Evolutionary conservation across 2,888 invertebrate genomes (phyloP), one percentile per base, ranked within the genome.

Genomic region (Xestia rhomboidea): DNA sequence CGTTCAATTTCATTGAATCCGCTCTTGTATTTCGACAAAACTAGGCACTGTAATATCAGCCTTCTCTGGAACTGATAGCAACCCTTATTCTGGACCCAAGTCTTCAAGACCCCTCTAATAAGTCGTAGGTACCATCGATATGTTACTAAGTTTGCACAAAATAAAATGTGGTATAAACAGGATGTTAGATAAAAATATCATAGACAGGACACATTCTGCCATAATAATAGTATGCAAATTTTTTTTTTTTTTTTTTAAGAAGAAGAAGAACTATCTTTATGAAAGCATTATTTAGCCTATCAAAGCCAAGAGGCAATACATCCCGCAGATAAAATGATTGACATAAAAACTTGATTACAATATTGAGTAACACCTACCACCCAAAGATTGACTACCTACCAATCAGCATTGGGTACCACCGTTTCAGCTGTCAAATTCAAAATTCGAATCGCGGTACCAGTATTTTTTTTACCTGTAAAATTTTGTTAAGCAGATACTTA

Each of bases 391-490:
- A 76, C 64, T 75, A 64, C 62, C 13, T 51, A 70, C 57, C 68
- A 60, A 63, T 71, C 34, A 51, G 21, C 2, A 68, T 57, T 62
- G 49, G 38, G 46, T 54, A 57, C 24, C 13, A 41, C 49, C 46
- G 6, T 68, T 64, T 60, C 57, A n/a, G 30, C 79, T 73, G 79
- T 82, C 83, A 82, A 78, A 73, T 69, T n/a, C 69, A 34, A 80
- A 81, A 46, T 54, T 44, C 49, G 34, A 82, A 73, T 24, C 15
- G 21, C 46, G 24, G 57, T 30, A n/a, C 34, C n/a, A n/a, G n/a
- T n/a, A n/a, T n/a, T n/a, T n/a, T n/a, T n/a, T n/a, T n/a, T n/a
- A n/a, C n/a, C 10, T 62, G n/a, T 4, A 70, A 63, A 51, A 30
- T 51, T 46, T 30, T 38, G 8, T 51, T 76, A 60, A 46, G 24